Conservation (phyloP, 2,113 vertebrate species). For the Elaphurus davidianus region DNA sequence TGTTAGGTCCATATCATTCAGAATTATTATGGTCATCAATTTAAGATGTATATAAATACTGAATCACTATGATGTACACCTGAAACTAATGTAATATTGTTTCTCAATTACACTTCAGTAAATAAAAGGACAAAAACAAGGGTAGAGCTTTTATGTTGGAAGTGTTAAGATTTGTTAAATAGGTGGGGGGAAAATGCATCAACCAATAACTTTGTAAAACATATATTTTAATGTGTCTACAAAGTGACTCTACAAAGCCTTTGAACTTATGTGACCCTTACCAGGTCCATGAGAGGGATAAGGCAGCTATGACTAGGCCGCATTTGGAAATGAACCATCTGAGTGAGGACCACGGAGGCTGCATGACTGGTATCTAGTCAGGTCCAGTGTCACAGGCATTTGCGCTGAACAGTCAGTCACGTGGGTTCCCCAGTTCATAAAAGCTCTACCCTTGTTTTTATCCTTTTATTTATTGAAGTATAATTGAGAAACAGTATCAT, state of each 20-base stretch:
- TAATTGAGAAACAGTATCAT: not conserved
- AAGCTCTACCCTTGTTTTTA: not conserved
- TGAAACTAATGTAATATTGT: not conserved
- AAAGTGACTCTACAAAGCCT: not conserved
- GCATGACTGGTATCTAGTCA: not conserved
- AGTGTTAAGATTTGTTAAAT: not conserved
- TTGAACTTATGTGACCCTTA: not conserved
- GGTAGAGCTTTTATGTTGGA: not conserved
- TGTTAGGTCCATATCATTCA: not conserved
- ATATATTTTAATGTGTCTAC: not conserved
- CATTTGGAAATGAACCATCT: not conserved
- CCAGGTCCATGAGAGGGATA: not conserved
- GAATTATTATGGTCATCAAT: not conserved
- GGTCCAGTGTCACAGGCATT: not conserved
- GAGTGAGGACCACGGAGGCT: not conserved
- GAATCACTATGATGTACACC: not conserved
- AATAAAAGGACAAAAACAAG: not conserved
- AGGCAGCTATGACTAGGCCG: not conserved
- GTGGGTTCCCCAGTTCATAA: not conserved
- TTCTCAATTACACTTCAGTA: not conserved
- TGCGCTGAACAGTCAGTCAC: not conserved
- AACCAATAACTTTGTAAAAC: not conserved
- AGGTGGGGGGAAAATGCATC: not conserved
- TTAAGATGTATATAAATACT: not conserved
- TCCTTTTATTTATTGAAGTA: not conserved